Conservation (phyloP, 2,888 invertebrate species). For the Chalcis sispes region DNA sequence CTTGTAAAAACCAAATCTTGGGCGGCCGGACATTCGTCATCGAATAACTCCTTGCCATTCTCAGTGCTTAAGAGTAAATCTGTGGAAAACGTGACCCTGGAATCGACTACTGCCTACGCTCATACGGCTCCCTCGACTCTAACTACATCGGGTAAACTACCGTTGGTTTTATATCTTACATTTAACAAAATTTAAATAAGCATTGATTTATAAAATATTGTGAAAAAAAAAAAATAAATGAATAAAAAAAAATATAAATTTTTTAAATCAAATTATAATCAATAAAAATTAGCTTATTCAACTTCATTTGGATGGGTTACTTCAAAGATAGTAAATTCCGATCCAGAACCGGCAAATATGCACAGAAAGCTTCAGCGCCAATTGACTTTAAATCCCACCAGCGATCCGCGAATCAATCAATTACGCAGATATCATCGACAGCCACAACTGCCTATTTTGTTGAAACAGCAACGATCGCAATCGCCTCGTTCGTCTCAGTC, state of each 20-base stretch:
- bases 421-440: constrained; percentile 72
- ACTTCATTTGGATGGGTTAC: constrained; percentile 69
- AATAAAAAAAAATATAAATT: neutral
- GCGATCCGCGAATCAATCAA: constrained; percentile 84
- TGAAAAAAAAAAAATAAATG: no score
- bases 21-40: constrained; percentile 62
- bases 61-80: constrained; percentile 78
- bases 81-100: constrained; percentile 77
- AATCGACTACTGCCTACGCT: neutral
- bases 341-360: constrained; percentile 78
- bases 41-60: constrained; percentile 37
- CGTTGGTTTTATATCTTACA: constrained; percentile 16
- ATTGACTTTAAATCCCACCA: constrained; percentile 87
- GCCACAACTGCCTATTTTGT: constrained; percentile 59
- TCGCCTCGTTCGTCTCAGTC: constrained; percentile 60
- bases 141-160: constrained; percentile 63
- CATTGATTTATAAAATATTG: no score
- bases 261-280: neutral
- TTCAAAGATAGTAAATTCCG: constrained; percentile 66
- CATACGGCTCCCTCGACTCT: constrained; percentile 13
- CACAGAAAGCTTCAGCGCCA: constrained; percentile 89
- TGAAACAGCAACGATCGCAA: constrained; percentile 64
- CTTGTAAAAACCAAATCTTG: constrained; percentile 49
- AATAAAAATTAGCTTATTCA: constrained; percentile 62
- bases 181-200: no score